Base-by-base conservation (phyloP, 2,888 invertebrate genomes). In the Tubulanus polymorphus region DNA sequence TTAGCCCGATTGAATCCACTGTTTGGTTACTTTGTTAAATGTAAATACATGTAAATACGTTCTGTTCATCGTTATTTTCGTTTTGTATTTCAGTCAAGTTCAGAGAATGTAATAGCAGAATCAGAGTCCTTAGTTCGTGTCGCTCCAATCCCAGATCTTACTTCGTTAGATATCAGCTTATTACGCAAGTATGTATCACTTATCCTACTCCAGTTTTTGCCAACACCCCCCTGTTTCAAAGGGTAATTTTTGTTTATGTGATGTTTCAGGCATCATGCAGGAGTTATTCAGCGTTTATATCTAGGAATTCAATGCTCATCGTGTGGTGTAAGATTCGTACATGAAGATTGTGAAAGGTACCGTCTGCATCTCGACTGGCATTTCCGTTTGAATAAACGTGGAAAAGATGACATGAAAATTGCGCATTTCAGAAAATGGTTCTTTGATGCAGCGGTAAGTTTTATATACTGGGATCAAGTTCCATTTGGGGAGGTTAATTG, bases 341-440 rank as follows among this genome's bases (percentile, higher is more conserved):
- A 91, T 0, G 91, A 92, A 37, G 70, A 73, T 27, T 79, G 88
- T 8, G 88, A 89, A 64, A 86, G 89, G 61, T 99, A 96, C 80
- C 72, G 80, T 69, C 91, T 92, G 76, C 99, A 99, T 81, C 84
- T 97, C 58, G 97, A 99, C 82, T 97, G 97, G 96, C 99, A 99
- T 82, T 97, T 97, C 82, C 57, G 74, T 25, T 91, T 93, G 79
- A 97, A 97, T 82, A 82, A 93, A 1, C 84, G 88, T 53, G 93
- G 92, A 68, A 86, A 92, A 63, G 91, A 91, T 73, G 89, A 90
- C 25, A 65, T 65, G 20, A 83, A 91, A 12, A 87, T 91, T 51
- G 90, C 91, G 0, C 88, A 89, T 70, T 88, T 88, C 28, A 83
- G 95, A 2, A 86, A 87, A 70, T 95, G 94, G 93, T 94, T 90